These are phyloP conservation scores for Lutraria lutraria DNA, from an alignment of 2,888 invertebrate species.

Conservation along the genomic window DNA sequence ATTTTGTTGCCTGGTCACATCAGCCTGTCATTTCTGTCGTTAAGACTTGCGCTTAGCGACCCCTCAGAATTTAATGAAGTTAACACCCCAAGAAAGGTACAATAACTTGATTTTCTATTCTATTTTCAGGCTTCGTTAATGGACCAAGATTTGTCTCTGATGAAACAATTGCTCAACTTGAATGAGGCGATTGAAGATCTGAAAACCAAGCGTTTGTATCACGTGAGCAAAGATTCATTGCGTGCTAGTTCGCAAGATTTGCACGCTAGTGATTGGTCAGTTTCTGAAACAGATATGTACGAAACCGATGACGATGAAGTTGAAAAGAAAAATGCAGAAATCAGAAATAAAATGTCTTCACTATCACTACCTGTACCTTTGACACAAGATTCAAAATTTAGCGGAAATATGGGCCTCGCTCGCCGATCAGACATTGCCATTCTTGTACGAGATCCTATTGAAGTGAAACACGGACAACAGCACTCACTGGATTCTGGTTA, in stretches of 20 bases:
- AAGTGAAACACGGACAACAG: constrained; percentile 69
- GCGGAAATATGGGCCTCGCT: constrained; percentile 23
- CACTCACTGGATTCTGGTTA: constrained; percentile 75
- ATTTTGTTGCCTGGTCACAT: constrained; percentile 11
- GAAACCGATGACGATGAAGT: constrained; percentile 71
- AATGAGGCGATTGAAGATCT: constrained; percentile 85
- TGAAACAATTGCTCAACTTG: constrained; percentile 84
- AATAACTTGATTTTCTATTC: constrained; percentile 29
- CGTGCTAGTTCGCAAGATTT: constrained; percentile 75
- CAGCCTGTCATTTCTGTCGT: background rate
- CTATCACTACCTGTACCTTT: constrained; percentile 60
- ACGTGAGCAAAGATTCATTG: constrained; percentile 74
- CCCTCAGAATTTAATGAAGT: background rate
- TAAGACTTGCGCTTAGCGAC: background rate
- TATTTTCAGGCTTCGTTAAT: constrained; percentile 82
- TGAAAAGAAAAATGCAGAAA: constrained; percentile 44
- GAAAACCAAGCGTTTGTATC: constrained; percentile 76
- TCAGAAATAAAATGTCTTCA: constrained; percentile 54
- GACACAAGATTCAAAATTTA: constrained; percentile 42
- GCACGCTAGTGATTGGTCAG: constrained; percentile 75
- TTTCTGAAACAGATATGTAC: constrained; percentile 81
- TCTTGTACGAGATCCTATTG: constrained; percentile 61
- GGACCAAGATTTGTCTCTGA: constrained; percentile 84
- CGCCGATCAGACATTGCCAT: constrained; percentile 67
- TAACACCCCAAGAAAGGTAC: background rate